Conservation (phyloP, 2,113 vertebrate genomes). For the Solea solea region DNA sequence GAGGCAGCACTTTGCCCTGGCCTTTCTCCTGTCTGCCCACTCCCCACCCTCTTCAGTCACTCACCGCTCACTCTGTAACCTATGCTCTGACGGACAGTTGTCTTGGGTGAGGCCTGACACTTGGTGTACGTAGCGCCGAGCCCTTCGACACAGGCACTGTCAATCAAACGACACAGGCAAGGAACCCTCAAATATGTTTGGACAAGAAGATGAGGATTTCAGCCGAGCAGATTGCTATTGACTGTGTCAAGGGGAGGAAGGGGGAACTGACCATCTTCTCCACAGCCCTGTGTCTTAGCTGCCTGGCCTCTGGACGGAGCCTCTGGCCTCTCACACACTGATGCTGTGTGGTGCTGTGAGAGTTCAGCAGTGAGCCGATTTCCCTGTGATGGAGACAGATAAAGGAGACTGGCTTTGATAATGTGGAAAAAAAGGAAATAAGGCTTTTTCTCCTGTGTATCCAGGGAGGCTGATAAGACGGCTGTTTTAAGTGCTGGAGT, state of each 20-base stretch:
- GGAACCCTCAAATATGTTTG: slow-evolving; percentile 68
- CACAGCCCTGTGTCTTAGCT: slow-evolving; percentile 46
- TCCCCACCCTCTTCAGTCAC: slow-evolving; percentile 40
- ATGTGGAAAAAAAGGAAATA: slow-evolving; percentile 56
- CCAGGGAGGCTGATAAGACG: slow-evolving; percentile 49
- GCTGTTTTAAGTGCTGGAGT: slow-evolving; percentile 9
- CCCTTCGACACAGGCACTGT: slow-evolving; percentile 61
- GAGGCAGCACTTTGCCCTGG: slow-evolving; percentile 53
- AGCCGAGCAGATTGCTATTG: slow-evolving; percentile 63
- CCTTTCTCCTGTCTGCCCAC: slow-evolving; percentile 6
- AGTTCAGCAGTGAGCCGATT: slow-evolving; percentile 41
- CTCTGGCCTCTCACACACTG: slow-evolving; percentile 26
- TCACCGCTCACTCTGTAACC: slow-evolving; percentile 56
- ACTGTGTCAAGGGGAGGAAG: slow-evolving; percentile 24
- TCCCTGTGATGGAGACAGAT: slow-evolving; percentile 52
- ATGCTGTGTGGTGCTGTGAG: neutral
- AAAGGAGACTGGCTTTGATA: slow-evolving; percentile 53
- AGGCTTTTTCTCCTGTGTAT: slow-evolving; percentile 30
- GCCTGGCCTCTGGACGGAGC: slow-evolving; percentile 60
- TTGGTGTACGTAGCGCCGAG: slow-evolving; percentile 68
- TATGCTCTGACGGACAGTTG: slow-evolving; percentile 74
- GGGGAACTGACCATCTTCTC: slow-evolving; percentile 20
- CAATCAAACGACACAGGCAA: slow-evolving; percentile 68
- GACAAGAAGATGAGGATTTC: slow-evolving; percentile 64
- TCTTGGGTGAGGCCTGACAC: slow-evolving; percentile 69